Conservation (phyloP, 2,888 invertebrate genomes). For the Sicus ferrugineus region DNA sequence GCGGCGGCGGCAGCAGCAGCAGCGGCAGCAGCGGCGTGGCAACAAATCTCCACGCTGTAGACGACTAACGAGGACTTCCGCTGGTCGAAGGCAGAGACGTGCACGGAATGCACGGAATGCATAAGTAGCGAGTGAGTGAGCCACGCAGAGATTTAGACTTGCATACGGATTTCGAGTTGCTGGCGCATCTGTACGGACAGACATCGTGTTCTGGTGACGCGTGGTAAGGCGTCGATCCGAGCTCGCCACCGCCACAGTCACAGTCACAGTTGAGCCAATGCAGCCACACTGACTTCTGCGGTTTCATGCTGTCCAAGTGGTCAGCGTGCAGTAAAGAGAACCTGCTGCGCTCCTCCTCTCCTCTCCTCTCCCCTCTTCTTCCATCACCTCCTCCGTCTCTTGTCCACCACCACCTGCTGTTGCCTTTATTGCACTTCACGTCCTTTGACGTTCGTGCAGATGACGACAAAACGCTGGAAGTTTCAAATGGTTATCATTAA, state of each 20-base stretch:
- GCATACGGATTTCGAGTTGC: background rate
- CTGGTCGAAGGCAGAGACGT: background rate
- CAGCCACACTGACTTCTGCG: too few species aligned
- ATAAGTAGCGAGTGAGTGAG: background rate
- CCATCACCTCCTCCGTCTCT: too few species aligned
- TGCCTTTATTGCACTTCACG: too few species aligned
- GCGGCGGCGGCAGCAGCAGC: background rate
- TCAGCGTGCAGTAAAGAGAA: too few species aligned
- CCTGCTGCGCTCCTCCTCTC: background rate
- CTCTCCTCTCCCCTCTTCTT: too few species aligned
- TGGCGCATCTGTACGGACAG: too few species aligned
- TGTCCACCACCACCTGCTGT: too few species aligned
- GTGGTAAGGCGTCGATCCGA: background rate
- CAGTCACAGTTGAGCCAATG: too few species aligned
- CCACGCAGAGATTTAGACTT: background rate
- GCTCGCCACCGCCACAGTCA: background rate
- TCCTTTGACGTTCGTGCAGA: too few species aligned
- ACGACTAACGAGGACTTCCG: background rate
- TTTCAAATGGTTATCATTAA: conserved; percentile 4
- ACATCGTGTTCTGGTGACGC: too few species aligned
- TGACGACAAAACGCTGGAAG: background rate
- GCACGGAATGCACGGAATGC: background rate
- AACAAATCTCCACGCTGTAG: background rate
- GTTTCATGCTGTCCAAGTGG: too few species aligned
- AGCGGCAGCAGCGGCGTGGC: background rate